These are phyloP conservation scores for Lepeophtheirus salmonis DNA, from an alignment of 1,140 invertebrate species.

Conservation along the genomic window DNA sequence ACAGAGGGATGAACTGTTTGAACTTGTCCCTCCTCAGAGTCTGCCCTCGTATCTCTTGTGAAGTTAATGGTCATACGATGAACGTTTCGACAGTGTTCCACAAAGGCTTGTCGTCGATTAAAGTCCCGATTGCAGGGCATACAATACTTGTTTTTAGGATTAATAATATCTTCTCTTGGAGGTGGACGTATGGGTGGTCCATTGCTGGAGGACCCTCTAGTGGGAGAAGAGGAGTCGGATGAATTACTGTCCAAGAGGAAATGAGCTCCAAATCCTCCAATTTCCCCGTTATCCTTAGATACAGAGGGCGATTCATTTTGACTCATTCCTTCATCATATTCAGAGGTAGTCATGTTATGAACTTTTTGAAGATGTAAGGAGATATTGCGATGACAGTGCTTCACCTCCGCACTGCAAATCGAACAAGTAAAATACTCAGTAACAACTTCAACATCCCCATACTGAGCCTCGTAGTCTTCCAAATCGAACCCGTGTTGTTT, in stretches of 20 bases:
- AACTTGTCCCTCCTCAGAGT: not conserved
- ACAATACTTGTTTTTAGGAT: constrained; percentile 9
- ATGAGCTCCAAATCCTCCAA: constrained; percentile 9
- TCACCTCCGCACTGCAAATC: constrained; percentile 7
- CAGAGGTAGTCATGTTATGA: not conserved
- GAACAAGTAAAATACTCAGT: constrained; percentile 15
- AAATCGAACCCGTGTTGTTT: not conserved
- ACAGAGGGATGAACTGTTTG: not conserved
- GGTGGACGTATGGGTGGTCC: not conserved
- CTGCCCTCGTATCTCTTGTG: not conserved
- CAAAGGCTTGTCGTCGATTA: constrained; percentile 6
- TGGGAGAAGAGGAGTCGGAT: not conserved
- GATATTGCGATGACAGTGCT: constrained; percentile 12
- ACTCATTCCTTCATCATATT: constrained; percentile 4
- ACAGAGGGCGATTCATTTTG: too few relatives aligned
- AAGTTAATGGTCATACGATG: constrained; percentile 4
- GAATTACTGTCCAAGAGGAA: constrained; percentile 12
- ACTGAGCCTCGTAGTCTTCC: not conserved
- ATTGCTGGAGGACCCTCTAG: not conserved
- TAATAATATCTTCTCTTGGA: not conserved
- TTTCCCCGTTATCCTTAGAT: not conserved
- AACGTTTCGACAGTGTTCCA: constrained; percentile 4
- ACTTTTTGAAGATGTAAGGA: constrained; percentile 12
- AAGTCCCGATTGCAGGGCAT: constrained; percentile 5
- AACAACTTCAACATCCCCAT: constrained; percentile 6